Conservation (phyloP, 64 coral and sea anemone species). For the Stichodactyla helianthus region DNA sequence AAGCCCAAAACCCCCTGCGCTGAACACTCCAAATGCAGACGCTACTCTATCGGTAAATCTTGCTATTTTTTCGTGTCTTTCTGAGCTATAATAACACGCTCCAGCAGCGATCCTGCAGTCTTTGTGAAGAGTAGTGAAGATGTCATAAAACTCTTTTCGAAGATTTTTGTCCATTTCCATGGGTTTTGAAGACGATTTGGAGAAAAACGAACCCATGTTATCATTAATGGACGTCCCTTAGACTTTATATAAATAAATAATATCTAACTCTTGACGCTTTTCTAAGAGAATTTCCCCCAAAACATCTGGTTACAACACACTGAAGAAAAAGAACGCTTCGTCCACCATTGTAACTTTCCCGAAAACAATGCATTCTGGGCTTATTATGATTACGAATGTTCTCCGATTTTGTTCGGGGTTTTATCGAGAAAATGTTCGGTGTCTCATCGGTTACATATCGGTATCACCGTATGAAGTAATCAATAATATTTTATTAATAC, state of each 20-base stretch:
- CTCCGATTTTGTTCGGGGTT: neutral
- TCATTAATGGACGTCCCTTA: neutral
- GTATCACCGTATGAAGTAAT: no score
- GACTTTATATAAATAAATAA: neutral
- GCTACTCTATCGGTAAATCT: neutral
- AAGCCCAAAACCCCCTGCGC: slow-evolving; percentile 16
- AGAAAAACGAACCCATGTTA: slow-evolving; percentile 10
- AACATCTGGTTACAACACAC: neutral
- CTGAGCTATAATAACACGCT: slow-evolving; percentile 17
- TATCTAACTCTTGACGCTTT: neutral
- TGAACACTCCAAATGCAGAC: neutral
- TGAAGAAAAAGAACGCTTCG: neutral
- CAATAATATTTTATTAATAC: no score
- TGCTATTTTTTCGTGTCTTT: slow-evolving; percentile 15
- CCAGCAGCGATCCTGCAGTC: neutral
- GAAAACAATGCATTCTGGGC: neutral
- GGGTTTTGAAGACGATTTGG: neutral
- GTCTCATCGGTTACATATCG: no score
- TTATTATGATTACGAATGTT: neutral
- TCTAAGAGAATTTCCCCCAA: neutral
- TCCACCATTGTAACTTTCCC: neutral
- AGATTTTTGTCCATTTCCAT: slow-evolving; percentile 10
- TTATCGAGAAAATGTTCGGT: neutral
- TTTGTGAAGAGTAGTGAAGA: slow-evolving; percentile 2
- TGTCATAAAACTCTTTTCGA: slow-evolving; percentile 3